Evolutionary conservation across 2,113 vertebrate genomes (phyloP), one percentile per base, ranked within the genome.

Genomic region (Panthera leo): DNA sequence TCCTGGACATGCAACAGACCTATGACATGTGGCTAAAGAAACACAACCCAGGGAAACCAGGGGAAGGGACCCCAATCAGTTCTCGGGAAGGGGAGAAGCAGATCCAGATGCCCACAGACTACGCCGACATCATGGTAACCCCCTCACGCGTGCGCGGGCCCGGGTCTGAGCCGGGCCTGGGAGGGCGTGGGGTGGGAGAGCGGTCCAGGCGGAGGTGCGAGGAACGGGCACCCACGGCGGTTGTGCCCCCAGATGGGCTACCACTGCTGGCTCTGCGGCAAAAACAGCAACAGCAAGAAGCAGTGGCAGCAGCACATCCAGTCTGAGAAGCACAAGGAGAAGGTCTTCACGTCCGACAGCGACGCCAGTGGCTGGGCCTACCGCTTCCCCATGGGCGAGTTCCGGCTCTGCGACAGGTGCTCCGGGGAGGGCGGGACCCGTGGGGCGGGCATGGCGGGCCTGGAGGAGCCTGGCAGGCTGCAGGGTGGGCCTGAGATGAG

Each of bases 231-330:
- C 95, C 93, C 89, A 97, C 0, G 0, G 61, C 14, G 1, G 21
- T 95, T 90, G 84, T 97, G 29, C 63, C 0, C 42, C 4, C 85
- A 99, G 99, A 99, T 98, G 94, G 99, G 99, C 65, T 99, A 99
- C 97, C 99, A 99, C 98, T 99, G 99, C 98, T 99, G 98, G 95
- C 99, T 99, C 90, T 99, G 99, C 1, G 99, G 99, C 76, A 99
- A 99, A 96, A 99, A 99, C 99, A 99, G 99, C 98, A 99, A 99
- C 98, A 99, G 99, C 65, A 99, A 99, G 98, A 99, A 99, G 45
- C 99, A 99, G 98, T 99, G 99, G 99, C 99, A 99, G 98, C 99
- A 99, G 98, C 99, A 99, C 98, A 99, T 99, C 98, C 99, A 99
- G 95, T 99, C 99, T 0, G 99, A 99, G 98, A 99, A 99, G 95